Percentiles rank a stretch among this genome's conserved stretches.
Evolutionary conservation across 2,113 vertebrate species (phyloP).

Genomic region (Oreochromis spilurus): DNA sequence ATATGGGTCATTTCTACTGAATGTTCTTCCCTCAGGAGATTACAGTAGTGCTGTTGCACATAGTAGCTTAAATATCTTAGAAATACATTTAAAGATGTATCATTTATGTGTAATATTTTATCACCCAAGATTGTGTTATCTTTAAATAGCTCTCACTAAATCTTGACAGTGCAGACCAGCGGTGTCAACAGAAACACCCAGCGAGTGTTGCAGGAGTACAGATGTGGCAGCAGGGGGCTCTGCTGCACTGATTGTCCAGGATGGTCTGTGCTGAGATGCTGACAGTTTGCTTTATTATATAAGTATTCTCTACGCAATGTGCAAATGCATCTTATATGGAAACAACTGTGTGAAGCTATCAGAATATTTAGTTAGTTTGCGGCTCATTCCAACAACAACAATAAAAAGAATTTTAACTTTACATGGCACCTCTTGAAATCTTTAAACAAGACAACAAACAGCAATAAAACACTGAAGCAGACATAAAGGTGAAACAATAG

Average conservation of each 20-base stretch:
- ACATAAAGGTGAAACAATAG: too few relatives aligned
- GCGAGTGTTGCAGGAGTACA: slow-evolving; percentile 6
- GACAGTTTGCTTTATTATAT: background rate
- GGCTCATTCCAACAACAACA: background rate
- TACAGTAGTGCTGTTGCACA: background rate
- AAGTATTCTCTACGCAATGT: background rate
- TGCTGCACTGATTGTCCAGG: slow-evolving; percentile 10
- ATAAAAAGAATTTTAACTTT: background rate
- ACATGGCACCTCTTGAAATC: background rate
- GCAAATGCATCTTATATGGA: background rate
- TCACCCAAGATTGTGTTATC: fast-evolving
- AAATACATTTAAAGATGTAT: background rate
- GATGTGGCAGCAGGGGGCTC: slow-evolving; percentile 43
- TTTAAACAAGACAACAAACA: background rate
- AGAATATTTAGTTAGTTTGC: background rate
- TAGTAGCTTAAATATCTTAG: background rate
- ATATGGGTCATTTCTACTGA: background rate
- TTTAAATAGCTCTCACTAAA: background rate
- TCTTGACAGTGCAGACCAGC: background rate
- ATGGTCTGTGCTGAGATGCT: background rate
- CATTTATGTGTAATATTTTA: background rate
- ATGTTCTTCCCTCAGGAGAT: background rate
- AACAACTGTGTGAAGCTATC: fast-evolving
- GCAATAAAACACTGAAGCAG: too few relatives aligned
- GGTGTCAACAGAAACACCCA: fast-evolving